Conservation (phyloP, 2,797 vertebrate species). For the Pseudopleuronectes americanus region DNA sequence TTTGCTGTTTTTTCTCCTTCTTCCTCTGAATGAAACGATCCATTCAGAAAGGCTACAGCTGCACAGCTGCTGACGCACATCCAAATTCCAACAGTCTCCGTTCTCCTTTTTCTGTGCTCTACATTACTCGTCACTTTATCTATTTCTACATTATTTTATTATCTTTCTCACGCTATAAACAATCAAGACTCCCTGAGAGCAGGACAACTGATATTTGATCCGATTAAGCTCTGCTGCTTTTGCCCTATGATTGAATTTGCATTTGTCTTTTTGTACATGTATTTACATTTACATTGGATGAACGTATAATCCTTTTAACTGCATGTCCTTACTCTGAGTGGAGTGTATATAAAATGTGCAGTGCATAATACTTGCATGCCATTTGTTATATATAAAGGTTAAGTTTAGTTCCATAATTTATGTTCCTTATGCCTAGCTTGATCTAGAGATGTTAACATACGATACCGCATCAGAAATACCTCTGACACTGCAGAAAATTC, state of each 20-base stretch:
- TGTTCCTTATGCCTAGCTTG: too few species aligned
- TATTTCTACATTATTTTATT: not conserved
- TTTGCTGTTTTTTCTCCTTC: constrained; percentile 4
- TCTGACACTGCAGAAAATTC: too few species aligned
- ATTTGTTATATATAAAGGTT: not conserved
- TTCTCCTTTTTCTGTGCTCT: not conserved
- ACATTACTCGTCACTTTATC: not conserved
- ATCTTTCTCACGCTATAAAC: not conserved
- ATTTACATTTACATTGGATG: constrained; percentile 8
- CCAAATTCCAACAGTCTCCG: not conserved
- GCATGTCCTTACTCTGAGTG: not conserved
- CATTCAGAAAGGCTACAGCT: constrained; percentile 27
- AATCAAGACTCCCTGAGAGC: not conserved
- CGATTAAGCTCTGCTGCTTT: not conserved
- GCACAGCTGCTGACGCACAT: not conserved
- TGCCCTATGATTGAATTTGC: constrained; percentile 19
- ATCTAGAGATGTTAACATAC: too few species aligned
- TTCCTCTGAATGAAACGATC: constrained; percentile 35
- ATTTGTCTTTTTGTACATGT: not conserved
- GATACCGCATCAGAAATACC: too few species aligned
- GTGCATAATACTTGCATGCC: not conserved
- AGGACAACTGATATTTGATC: constrained; percentile 3
- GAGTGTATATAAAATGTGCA: not conserved
- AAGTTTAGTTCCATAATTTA: not conserved
- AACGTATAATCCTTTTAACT: not conserved